Conservation (phyloP, 2,797 vertebrate genomes). For the Hipposideros larvatus region DNA sequence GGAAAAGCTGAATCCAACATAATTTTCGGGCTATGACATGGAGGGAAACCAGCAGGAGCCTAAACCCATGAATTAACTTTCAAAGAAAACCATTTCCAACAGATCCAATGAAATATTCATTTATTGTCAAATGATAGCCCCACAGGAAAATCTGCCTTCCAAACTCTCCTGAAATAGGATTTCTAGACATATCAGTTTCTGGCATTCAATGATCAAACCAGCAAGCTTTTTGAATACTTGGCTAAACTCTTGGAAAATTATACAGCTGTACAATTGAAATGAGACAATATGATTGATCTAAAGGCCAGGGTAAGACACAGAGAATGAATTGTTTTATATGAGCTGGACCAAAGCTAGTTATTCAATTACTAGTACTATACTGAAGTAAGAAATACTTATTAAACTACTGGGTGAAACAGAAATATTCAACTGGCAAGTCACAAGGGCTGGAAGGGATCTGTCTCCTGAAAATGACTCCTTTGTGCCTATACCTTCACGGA, state of each 20-base stretch:
- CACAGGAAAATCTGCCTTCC: constrained; percentile 49
- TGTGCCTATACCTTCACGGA: neutral
- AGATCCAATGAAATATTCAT: constrained; percentile 66
- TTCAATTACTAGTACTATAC: neutral
- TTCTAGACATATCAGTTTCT: constrained; percentile 2
- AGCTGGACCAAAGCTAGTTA: neutral
- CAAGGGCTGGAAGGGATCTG: neutral
- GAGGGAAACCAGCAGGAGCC: neutral
- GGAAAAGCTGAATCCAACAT: constrained; percentile 17
- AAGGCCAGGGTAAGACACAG: constrained; percentile 17
- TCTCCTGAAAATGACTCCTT: neutral
- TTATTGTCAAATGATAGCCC: constrained; percentile 65
- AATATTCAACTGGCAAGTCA: neutral
- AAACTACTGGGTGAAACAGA: neutral
- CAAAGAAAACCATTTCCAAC: constrained; percentile 58
- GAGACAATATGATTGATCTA: constrained; percentile 42
- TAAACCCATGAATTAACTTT: constrained; percentile 52
- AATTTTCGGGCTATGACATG: neutral
- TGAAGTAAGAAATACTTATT: constrained; percentile 47
- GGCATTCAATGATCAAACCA: constrained; percentile 47
- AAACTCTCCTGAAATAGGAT: constrained; percentile 41
- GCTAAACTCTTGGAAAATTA: constrained; percentile 65
- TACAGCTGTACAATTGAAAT: constrained; percentile 52
- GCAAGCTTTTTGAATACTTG: constrained; percentile 40
- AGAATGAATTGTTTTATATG: constrained; percentile 51